phyloP scores from a whole-genome alignment of 2,797 vertebrate species.

The Micropoecilia bifurca region DNA sequence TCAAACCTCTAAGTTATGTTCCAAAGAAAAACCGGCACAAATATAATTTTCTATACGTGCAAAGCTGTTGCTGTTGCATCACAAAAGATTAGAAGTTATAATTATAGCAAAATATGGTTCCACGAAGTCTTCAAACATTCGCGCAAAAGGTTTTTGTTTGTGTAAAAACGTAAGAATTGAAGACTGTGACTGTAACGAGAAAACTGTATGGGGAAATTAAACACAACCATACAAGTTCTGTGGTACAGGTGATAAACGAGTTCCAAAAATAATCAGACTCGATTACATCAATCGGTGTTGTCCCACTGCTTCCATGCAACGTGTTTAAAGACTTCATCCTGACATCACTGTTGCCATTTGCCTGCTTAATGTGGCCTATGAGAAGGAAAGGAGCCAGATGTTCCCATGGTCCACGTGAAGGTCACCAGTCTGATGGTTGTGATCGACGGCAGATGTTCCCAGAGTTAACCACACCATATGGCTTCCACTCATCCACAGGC shows the following conservation, averaged over 20 bases:
- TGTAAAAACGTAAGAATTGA: neutral
- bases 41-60: neutral
- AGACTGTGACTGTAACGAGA: neutral
- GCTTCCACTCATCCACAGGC: conserved; percentile 55
- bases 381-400: conserved; percentile 62
- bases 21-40: neutral
- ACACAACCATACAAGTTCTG: neutral
- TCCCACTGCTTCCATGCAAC: neutral
- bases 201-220: neutral
- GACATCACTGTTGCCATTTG: conserved; percentile 7
- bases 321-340: neutral
- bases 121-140: neutral
- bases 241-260: neutral
- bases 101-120: neutral
- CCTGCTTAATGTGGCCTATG: conserved; percentile 3
- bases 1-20: neutral
- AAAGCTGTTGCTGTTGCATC: neutral
- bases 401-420: conserved; percentile 57
- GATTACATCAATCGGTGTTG: neutral
- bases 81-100: neutral
- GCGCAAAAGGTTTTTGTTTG: neutral
- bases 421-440: conserved; percentile 53
- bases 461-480: conserved; percentile 77
- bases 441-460: conserved; percentile 77
- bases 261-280: neutral